phyloP scores from a whole-genome alignment of 2,797 vertebrate genomes.

The Sebastes minor region DNA sequence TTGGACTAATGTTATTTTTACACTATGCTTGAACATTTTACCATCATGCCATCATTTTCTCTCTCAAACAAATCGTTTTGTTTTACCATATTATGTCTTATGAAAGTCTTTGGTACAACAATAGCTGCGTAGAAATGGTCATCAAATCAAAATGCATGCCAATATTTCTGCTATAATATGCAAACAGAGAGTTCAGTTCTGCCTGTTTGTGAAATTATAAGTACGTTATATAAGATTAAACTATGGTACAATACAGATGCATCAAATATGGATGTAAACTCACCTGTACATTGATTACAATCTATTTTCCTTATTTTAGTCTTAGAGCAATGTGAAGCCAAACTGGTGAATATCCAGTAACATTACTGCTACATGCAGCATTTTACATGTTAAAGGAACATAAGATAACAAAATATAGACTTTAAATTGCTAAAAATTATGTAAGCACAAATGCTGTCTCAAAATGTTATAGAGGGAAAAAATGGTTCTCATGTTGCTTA shows the following conservation, averaged over 20 bases:
- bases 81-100: not conserved
- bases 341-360: not conserved
- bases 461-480: not conserved
- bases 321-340: not conserved
- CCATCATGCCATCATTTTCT: rapidly evolving
- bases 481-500: conserved; percentile 25
- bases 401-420: not conserved
- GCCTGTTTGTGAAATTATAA: not conserved
- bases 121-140: not conserved
- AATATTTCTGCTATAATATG: not conserved
- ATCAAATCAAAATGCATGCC: not conserved
- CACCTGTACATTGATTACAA: too few relatives aligned
- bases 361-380: not conserved
- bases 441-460: not conserved
- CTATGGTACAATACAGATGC: not conserved
- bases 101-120: not conserved
- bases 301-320: not conserved
- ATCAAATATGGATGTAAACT: not conserved
- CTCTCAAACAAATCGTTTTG: not conserved
- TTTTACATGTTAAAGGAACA: not conserved
- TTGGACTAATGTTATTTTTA: not conserved
- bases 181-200: not conserved
- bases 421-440: not conserved
- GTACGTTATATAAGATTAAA: not conserved
- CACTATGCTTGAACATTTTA: not conserved